Evolutionary conservation across 1,140 invertebrate genomes (phyloP).

Genomic region (Harlomillsia oculata): DNA sequence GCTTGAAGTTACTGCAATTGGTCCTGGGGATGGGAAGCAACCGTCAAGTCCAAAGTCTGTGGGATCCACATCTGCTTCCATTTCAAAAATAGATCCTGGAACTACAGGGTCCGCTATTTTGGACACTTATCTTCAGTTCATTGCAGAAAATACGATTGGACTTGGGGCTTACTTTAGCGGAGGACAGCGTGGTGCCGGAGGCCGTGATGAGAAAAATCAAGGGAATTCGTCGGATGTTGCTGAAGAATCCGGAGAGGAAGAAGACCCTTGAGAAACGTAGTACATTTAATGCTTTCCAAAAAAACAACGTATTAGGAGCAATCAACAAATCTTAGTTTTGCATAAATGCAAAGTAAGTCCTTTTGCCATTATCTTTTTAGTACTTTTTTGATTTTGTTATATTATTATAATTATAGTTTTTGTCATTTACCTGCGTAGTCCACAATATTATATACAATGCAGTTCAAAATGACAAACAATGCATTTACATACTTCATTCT

Average conservation of each 20-base stretch:
- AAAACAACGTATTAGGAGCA: too few relatives aligned
- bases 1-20: constrained; percentile 7
- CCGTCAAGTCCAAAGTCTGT: constrained; percentile 9
- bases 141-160: constrained; percentile 56
- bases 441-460: too few relatives aligned
- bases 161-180: constrained; percentile 10
- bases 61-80: not conserved
- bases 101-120: constrained; percentile 62
- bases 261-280: constrained; percentile 12
- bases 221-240: constrained; percentile 1
- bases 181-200: not conserved
- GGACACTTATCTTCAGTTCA: constrained; percentile 73
- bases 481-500: too few relatives aligned
- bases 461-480: too few relatives aligned
- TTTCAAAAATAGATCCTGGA: constrained; percentile 22
- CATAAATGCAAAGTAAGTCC: too few relatives aligned
- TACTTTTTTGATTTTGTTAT: too few relatives aligned
- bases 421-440: too few relatives aligned
- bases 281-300: too few relatives aligned
- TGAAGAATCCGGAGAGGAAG: constrained; percentile 21
- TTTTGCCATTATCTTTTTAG: too few relatives aligned
- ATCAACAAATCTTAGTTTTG: too few relatives aligned
- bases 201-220: constrained; percentile 4
- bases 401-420: too few relatives aligned
- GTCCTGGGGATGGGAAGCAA: not conserved